Evolutionary conservation across 2,888 invertebrate genomes (phyloP), one percentile per base, ranked within the genome.

Genomic region (Drosophila vallismaia): DNA sequence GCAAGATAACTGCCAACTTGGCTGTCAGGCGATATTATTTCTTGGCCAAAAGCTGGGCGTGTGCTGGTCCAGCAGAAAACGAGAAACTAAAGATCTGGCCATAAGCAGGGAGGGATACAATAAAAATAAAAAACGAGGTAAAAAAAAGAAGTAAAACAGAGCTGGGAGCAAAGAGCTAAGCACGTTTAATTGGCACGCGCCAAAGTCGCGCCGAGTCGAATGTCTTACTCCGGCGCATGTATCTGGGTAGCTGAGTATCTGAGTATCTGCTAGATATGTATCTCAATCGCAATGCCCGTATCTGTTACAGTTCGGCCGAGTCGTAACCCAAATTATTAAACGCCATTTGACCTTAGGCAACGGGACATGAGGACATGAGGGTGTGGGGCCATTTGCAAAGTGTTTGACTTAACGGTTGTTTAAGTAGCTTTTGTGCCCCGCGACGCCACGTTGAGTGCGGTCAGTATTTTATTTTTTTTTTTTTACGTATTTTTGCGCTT

Each of bases 331-430:
- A 83, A 85, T 84, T 85, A 85, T 84, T 85, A 84, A 86, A 84
- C 79, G 82, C 71, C 80, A 83, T 86, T 86, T 85, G 86, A 86
- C 86, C 86, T 86, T 84, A 86, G 86, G 86, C 82, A 51, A 64
- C 74, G 36, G 36, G 48, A 7, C 9, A 10, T 14, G 24, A 14
- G 51, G n/a, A n/a, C n/a, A n/a, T 51, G 38, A 33, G 56, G 59
- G 51, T 45, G 56, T 54, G 67, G 46, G 74, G 68, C 73, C 68
- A 66, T 74, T 74, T 71, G 77, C 72, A 78, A 75, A 76, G 79
- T 74, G 79, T 72, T 73, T 62, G 74, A 64, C 56, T 76, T 80
- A 86, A 83, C 80, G 75, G 78, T 71, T 44, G 56, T 75, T 86
- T 83, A 75, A 78, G 74, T 70, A 75, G 79, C 72, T 69, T 73